These are phyloP conservation scores for Lomographa bimaculata DNA, from an alignment of 2,888 invertebrate genomes.

Conservation along the genomic window DNA sequence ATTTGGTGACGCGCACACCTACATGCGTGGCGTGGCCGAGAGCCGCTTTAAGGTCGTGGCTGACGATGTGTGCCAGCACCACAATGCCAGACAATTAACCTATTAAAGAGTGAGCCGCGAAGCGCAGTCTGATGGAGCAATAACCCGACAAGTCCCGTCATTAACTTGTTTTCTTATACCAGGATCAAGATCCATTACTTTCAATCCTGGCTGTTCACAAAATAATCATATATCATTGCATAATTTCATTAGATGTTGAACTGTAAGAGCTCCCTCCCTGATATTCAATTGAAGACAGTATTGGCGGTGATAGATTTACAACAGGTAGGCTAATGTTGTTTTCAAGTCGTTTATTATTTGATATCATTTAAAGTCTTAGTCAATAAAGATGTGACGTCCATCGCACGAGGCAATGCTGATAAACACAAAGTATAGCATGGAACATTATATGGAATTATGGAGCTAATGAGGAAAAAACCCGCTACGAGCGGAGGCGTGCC, in stretches of 20 bases:
- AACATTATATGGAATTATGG: conserved; percentile 71
- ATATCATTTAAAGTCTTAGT: conserved; percentile 33
- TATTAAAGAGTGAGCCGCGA: conserved; percentile 73
- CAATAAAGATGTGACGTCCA: conserved; percentile 53
- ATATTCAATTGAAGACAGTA: conserved; percentile 10
- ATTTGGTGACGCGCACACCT: conserved; percentile 66
- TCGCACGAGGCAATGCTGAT: conserved; percentile 66
- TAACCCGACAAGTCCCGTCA: conserved; percentile 62
- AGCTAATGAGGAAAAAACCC: conserved; percentile 83
- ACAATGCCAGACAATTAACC: conserved; percentile 82
- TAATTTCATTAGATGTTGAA: too few relatives aligned
- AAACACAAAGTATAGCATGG: conserved; percentile 68
- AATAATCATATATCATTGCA: not conserved
- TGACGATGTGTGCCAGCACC: conserved; percentile 77
- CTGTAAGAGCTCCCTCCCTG: conserved; percentile 12
- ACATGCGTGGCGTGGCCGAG: conserved; percentile 74
- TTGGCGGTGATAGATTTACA: conserved; percentile 5
- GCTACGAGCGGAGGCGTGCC: conserved; percentile 63
- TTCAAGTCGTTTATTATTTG: conserved; percentile 9
- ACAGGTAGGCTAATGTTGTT: conserved; percentile 6
- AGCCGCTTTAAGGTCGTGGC: conserved; percentile 76
- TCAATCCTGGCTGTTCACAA: not conserved
- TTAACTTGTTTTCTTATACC: conserved; percentile 42
- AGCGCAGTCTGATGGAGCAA: conserved; percentile 67
- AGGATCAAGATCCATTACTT: conserved; percentile 7